phyloP scores from a whole-genome alignment of 2,888 invertebrate genomes.

The Cylloceria caligata region DNA sequence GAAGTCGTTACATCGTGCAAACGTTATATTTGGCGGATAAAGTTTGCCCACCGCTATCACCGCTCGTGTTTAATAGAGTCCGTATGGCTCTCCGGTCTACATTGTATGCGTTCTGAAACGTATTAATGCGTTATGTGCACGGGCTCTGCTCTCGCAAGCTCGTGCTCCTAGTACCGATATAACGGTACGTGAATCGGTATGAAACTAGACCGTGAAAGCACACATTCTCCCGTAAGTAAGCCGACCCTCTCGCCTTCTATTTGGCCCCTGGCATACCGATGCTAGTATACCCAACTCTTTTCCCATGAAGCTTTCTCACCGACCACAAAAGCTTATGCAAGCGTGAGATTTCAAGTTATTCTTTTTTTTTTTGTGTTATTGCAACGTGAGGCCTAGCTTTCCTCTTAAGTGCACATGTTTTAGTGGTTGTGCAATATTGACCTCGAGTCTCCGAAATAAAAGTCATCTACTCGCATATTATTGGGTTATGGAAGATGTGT shows the following conservation, averaged over 20 bases:
- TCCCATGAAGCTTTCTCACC: constrained; percentile 11
- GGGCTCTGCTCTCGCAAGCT: constrained; percentile 20
- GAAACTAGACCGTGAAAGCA: constrained; percentile 49
- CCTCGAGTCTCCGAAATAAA: not conserved
- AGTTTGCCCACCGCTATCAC: constrained; percentile 43
- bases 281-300: constrained; percentile 14
- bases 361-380: constrained; percentile 15
- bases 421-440: not conserved
- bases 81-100: constrained; percentile 3
- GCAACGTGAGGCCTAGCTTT: constrained; percentile 6
- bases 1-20: constrained; percentile 50
- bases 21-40: constrained; percentile 54
- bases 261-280: not conserved
- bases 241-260: constrained; percentile 23
- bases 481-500: not conserved
- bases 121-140: constrained; percentile 55
- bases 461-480: not conserved
- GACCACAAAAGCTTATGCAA: constrained; percentile 35
- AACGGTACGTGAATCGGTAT: constrained; percentile 50
- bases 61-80: constrained; percentile 41
- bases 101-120: constrained; percentile 41
- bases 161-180: not conserved
- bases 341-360: constrained; percentile 31
- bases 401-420: not conserved
- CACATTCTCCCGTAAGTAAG: constrained; percentile 45